Evolutionary conservation across 2,888 invertebrate species (phyloP).

Genomic region (Stramonita haemastoma): DNA sequence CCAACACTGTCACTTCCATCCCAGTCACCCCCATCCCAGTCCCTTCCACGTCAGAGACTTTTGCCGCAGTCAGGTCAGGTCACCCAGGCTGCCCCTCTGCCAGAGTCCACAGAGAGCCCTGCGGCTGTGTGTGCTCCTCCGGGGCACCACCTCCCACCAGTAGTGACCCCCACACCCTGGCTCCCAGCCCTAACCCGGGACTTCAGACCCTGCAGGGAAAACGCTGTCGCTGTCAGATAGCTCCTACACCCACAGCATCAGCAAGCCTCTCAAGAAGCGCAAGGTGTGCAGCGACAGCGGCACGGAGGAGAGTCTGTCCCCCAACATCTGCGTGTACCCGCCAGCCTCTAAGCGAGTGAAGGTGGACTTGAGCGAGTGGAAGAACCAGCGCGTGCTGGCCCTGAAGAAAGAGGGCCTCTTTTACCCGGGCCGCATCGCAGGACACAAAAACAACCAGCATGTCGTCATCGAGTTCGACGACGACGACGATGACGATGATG

Average conservation of each 20-base stretch:
- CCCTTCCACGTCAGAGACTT: background rate
- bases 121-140: conserved; percentile 23
- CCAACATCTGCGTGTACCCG: background rate
- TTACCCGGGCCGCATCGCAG: conserved; percentile 89
- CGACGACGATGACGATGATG: conserved; percentile 70
- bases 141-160: conserved; percentile 35
- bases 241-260: conserved; percentile 64
- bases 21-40: background rate
- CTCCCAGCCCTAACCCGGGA: background rate
- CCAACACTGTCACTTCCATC: background rate
- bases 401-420: conserved; percentile 87
- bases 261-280: conserved; percentile 94
- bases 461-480: conserved; percentile 91
- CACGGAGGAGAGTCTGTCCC: background rate
- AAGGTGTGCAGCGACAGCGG: conserved; percentile 79
- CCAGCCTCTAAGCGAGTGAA: conserved; percentile 57
- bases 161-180: background rate
- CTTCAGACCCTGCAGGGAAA: background rate
- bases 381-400: conserved; percentile 93
- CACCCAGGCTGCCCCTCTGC: background rate
- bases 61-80: background rate
- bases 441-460: conserved; percentile 79
- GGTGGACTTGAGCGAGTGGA: conserved; percentile 94
- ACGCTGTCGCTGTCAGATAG: background rate
- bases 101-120: conserved; percentile 6